A percentile compares a stretch with the other conserved stretches of the same genome.
Evolutionary conservation across 2,797 vertebrate genomes (phyloP).

Genomic region (Hypotaenidia okinawae): DNA sequence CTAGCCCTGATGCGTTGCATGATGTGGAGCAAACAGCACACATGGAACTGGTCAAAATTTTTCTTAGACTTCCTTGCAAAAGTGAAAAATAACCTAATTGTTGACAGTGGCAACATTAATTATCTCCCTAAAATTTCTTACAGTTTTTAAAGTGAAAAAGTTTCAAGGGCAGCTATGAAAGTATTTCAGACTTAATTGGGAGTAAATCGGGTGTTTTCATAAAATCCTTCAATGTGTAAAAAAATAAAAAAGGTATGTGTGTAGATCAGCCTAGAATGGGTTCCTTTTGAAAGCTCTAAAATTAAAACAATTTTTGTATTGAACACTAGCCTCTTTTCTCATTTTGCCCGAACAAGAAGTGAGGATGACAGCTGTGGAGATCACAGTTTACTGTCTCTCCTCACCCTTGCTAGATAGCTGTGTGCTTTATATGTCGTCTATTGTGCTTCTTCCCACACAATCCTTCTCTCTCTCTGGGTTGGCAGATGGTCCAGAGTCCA

Average conservation of each 20-base stretch:
- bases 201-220: neutral
- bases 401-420: neutral
- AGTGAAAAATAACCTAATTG: neutral
- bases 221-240: neutral
- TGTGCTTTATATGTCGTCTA: neutral
- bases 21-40: neutral
- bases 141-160: neutral
- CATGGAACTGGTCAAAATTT: neutral
- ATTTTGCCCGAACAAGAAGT: neutral
- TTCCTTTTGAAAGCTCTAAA: neutral
- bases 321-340: neutral
- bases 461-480: neutral
- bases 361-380: neutral
- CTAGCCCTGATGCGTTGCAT: neutral
- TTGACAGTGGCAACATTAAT: neutral
- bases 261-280: neutral
- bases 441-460: neutral
- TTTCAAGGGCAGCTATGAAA: neutral
- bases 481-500: neutral
- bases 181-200: neutral
- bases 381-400: neutral
- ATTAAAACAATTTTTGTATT: neutral
- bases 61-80: neutral
- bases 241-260: neutral
- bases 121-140: neutral